Evolutionary conservation across 2,888 invertebrate species (phyloP).

Genomic region (Netelia virgata): DNA sequence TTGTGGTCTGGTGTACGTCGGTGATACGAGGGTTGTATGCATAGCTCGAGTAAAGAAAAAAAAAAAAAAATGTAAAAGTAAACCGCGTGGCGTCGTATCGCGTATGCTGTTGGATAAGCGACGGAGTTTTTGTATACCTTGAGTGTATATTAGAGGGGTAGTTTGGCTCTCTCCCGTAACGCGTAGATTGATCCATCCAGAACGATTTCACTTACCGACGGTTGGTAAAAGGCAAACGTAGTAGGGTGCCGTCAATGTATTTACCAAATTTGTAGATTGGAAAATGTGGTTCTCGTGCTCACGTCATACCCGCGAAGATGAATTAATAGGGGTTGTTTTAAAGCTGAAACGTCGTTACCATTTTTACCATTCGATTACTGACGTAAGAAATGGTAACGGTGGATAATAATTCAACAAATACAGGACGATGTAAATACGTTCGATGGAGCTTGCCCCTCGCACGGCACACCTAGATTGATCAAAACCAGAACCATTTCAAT

Average conservation of each 20-base stretch:
- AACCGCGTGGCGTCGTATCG: not conserved
- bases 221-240: conserved; percentile 8
- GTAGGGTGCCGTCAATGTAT: not conserved
- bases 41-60: not conserved
- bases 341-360: too few species aligned
- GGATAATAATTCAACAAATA: too few species aligned
- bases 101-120: not conserved
- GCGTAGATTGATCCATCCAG: conserved; percentile 9
- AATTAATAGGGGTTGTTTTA: too few species aligned
- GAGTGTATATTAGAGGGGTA: not conserved
- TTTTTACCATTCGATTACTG: too few species aligned
- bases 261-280: not conserved
- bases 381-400: too few species aligned
- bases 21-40: conserved; percentile 10
- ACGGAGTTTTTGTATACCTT: not conserved
- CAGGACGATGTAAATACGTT: too few species aligned
- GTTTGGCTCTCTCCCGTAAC: conserved; percentile 5
- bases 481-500: conserved; percentile 5
- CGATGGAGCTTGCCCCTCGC: not conserved
- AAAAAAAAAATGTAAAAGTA: not conserved
- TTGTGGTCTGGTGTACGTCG: conserved; percentile 58
- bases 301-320: too few species aligned
- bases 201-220: conserved; percentile 9
- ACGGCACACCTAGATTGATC: conserved; percentile 14
- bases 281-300: too few species aligned